A percentile compares a stretch with the other conserved stretches of the same genome.
These are phyloP conservation scores for Brachionus angularis DNA, from an alignment of 1,140 invertebrate genomes.

Conservation along the genomic window DNA sequence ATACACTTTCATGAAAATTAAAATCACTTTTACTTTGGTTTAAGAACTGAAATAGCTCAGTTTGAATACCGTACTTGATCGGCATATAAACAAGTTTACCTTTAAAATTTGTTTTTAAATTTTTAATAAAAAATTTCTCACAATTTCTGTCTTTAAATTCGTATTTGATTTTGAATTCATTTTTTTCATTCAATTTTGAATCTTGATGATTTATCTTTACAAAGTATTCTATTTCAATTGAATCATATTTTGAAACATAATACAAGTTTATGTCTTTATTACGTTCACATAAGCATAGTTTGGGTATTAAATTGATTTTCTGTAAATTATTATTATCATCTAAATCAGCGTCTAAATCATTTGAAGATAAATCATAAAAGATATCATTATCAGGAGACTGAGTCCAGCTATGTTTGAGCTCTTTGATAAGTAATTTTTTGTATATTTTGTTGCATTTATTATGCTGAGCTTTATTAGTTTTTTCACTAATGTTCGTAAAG, in stretches of 20 bases:
- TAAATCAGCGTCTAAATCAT: background rate
- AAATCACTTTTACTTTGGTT: background rate
- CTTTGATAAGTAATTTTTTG: slow-evolving; percentile 37
- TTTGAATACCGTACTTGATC: slow-evolving; percentile 32
- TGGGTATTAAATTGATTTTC: background rate
- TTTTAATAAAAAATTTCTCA: background rate
- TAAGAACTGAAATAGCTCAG: background rate
- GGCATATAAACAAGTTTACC: slow-evolving; percentile 7
- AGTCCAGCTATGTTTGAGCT: background rate
- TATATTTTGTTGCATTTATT: background rate
- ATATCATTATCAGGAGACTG: background rate
- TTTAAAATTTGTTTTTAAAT: slow-evolving; percentile 19
- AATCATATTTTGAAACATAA: slow-evolving; percentile 37
- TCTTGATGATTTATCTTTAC: background rate
- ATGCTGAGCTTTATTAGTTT: background rate
- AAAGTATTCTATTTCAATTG: slow-evolving; percentile 35
- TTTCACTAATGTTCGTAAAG: slow-evolving; percentile 9
- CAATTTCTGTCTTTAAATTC: slow-evolving; percentile 30
- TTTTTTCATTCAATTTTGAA: slow-evolving; percentile 13
- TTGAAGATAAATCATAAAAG: background rate
- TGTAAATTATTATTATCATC: background rate
- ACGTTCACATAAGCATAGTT: slow-evolving; percentile 20
- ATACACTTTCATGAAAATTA: background rate
- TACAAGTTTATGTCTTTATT: slow-evolving; percentile 9
- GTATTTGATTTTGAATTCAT: slow-evolving; percentile 24